Percentiles rank a stretch among this genome's conserved stretches.
These are phyloP conservation scores for Discoglossus pictus DNA, from an alignment of 2,797 vertebrate genomes.

Conservation along the genomic window DNA sequence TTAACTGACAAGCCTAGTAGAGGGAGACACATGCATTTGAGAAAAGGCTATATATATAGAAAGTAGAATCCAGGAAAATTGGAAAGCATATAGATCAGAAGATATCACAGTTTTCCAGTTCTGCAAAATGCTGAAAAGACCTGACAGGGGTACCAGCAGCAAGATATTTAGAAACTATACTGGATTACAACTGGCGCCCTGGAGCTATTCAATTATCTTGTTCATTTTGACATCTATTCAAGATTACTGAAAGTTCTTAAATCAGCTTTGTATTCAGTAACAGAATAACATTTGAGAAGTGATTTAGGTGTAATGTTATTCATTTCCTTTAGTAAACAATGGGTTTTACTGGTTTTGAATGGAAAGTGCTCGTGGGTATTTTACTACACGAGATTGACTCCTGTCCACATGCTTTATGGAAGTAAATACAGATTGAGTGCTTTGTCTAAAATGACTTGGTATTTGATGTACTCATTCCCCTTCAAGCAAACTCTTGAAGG, in stretches of 20 bases:
- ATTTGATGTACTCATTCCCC: background rate
- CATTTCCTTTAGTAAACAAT: constrained; percentile 6
- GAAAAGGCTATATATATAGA: background rate
- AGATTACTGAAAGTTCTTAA: constrained; percentile 17
- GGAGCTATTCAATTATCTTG: constrained; percentile 29
- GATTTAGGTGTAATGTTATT: background rate
- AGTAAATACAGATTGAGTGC: constrained; percentile 1
- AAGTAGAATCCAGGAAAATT: background rate
- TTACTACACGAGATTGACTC: background rate
- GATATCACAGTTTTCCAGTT: background rate
- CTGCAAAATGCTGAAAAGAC: background rate
- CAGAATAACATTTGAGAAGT: constrained; percentile 6
- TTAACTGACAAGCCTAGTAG: constrained; percentile 3
- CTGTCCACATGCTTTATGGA: constrained; percentile 1
- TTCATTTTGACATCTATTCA: constrained; percentile 30
- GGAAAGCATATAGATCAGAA: constrained; percentile 11
- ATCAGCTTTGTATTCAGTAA: constrained; percentile 12
- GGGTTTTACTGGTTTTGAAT: constrained; percentile 1
- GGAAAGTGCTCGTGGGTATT: background rate
- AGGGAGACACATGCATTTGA: background rate
- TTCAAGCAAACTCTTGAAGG: background rate
- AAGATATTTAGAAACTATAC: constrained; percentile 27
- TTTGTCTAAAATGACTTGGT: background rate
- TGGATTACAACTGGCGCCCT: constrained; percentile 23
- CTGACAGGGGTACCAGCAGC: constrained; percentile 27